phyloP scores from a whole-genome alignment of 2,888 invertebrate species.

The Nemoura dubitans region DNA sequence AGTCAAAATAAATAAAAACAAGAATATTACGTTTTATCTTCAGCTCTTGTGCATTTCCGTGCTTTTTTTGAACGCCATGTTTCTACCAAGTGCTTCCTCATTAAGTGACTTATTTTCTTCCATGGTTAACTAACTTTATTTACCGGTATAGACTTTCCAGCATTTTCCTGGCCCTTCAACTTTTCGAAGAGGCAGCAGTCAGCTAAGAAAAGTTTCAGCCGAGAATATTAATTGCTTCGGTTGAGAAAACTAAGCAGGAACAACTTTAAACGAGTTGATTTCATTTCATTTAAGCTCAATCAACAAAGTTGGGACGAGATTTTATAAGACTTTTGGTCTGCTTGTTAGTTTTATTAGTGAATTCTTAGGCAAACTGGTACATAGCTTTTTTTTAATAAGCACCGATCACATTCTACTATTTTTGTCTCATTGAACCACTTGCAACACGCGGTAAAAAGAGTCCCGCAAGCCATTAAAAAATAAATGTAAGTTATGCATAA shows the following conservation, averaged over 20 bases:
- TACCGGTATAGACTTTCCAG: constrained; percentile 34
- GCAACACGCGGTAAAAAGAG: background rate
- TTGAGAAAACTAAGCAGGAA: constrained; percentile 27
- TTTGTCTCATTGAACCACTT: background rate
- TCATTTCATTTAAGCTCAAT: constrained; percentile 42
- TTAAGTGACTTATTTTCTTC: constrained; percentile 35
- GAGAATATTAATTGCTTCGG: constrained; percentile 38
- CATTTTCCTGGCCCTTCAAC: constrained; percentile 16
- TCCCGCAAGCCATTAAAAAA: background rate
- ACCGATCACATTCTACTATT: background rate
- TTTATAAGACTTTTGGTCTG: constrained; percentile 12
- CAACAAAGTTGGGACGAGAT: constrained; percentile 33
- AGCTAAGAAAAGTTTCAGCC: constrained; percentile 33
- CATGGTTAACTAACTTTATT: constrained; percentile 26
- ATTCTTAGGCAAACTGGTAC: background rate
- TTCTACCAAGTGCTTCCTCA: constrained; percentile 18
- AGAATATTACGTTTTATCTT: constrained; percentile 9
- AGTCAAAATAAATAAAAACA: constrained; percentile 1
- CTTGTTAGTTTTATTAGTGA: background rate
- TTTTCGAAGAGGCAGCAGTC: constrained; percentile 12
- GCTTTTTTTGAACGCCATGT: background rate
- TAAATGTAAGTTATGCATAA: background rate
- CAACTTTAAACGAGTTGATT: constrained; percentile 40
- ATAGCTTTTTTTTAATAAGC: background rate
- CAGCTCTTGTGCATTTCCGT: background rate